Evolutionary conservation across 2,888 invertebrate species (phyloP), one percentile per base, ranked within the genome.

Genomic region (Pollenia amentaria): DNA sequence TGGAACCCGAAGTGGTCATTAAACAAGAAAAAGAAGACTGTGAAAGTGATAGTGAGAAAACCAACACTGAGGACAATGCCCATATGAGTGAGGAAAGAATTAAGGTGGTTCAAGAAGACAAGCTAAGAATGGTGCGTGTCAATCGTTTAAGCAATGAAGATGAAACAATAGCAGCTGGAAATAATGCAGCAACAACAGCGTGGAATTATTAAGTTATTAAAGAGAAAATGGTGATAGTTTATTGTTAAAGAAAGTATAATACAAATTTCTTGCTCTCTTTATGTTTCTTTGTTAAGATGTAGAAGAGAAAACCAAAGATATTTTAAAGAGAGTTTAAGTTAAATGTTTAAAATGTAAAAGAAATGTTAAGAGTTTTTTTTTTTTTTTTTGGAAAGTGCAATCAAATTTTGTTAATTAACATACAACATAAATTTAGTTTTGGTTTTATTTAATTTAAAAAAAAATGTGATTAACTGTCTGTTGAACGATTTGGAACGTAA

Each of bases 21-120:
- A 92, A 92, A 64, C 93, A 93, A 88, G 92, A 92, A 83, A 90
- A 92, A 72, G 92, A 92, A 72, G 93, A 93, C 48, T 92, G 92
- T 38, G 90, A 90, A 85, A 90, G 88, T 86, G 92, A 91, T 48
- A 88, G 87, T 9, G 89, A 88, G 53, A 87, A 84, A 14, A 6
- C 21, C 1, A 64, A 72, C 44, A 73, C 72, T 14, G 88, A 84
- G 9, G 83, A 79, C 11, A 53, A 38, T 8, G 18, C 40, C 3
- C 62, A 64, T 3, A 76, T 83, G 60, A 67, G 9, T 11, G 84
- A 85, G 12, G 73, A 72, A 55, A 16, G 86, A 38, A 84, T 92
- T 18, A 91, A 91, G 85, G 88, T 90, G 78, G 86, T 92, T 76
- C 90, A 90, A 38, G 92, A 92, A 72, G 92, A 92, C 21, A 91